Percentiles rank a stretch among this genome's conserved stretches.
Evolutionary conservation across 92 coral and sea anemone species (phyloP).

Genomic region (Metridium senile): DNA sequence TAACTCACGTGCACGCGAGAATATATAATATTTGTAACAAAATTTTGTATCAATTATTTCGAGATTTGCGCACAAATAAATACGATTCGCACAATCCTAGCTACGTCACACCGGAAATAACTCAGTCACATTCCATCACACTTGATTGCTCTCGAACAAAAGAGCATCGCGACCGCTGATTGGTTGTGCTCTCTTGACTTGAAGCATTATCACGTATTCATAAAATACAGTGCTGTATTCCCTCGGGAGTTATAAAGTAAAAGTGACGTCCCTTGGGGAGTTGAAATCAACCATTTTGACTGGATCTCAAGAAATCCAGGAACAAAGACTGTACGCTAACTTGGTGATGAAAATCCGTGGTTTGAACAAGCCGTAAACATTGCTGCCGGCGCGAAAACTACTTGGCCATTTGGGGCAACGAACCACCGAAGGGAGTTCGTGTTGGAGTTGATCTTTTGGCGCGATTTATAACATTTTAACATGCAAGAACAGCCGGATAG

Average conservation of each 20-base stretch:
- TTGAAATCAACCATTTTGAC: conserved; percentile 57
- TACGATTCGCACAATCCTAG: neutral
- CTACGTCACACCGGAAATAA: conserved; percentile 23
- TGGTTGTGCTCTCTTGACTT: conserved; percentile 14
- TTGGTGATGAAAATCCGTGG: conserved; percentile 48
- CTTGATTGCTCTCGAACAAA: conserved; percentile 25
- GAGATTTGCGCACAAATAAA: conserved; percentile 11
- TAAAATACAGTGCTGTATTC: conserved; percentile 51
- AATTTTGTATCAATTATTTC: too few relatives aligned
- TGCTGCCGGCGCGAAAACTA: conserved; percentile 37
- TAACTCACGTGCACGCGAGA: too few relatives aligned
- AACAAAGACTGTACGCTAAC: conserved; percentile 62
- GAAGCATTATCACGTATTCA: conserved; percentile 31
- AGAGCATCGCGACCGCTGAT: conserved; percentile 14
- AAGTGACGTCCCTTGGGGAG: conserved; percentile 76
- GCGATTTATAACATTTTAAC: conserved; percentile 18
- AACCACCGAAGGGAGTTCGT: conserved; percentile 14
- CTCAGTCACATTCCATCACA: conserved; percentile 34
- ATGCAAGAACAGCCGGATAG: conserved; percentile 46
- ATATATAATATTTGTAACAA: too few relatives aligned
- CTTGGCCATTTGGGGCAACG: neutral
- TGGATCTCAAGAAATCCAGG: conserved; percentile 58
- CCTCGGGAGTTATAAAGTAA: conserved; percentile 75
- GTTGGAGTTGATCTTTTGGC: conserved; percentile 9
- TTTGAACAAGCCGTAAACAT: conserved; percentile 43